Evolutionary conservation across 2,113 vertebrate species (phyloP).

Genomic region (Dermatemys mawii): DNA sequence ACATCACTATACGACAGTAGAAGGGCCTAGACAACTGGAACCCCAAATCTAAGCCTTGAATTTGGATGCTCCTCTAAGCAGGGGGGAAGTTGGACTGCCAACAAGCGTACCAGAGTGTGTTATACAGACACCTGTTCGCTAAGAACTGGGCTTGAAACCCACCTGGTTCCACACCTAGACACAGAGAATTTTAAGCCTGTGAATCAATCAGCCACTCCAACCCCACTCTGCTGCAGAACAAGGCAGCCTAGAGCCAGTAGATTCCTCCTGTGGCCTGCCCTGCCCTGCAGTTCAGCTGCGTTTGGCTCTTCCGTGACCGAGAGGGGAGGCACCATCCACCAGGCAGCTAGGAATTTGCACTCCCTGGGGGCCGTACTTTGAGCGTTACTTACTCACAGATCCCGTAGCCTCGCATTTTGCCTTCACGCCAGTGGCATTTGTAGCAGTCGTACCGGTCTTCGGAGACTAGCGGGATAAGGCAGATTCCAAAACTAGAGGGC

Average conservation of each 20-base stretch:
- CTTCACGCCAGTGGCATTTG: constrained; percentile 83
- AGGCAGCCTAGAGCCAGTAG: background rate
- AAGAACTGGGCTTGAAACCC: background rate
- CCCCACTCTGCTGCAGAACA: background rate
- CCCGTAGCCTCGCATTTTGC: constrained; percentile 79
- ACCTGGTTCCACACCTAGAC: background rate
- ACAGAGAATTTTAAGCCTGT: background rate
- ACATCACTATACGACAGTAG: fast-evolving
- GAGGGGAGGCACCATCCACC: fast-evolving
- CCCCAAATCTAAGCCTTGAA: background rate
- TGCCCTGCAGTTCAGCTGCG: background rate
- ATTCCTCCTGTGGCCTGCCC: fast-evolving
- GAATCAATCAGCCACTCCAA: background rate
- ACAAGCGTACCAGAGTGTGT: background rate
- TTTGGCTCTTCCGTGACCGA: background rate
- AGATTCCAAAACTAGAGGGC: constrained; percentile 79
- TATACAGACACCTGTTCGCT: background rate
- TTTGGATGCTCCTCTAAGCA: background rate
- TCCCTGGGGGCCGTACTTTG: fast-evolving
- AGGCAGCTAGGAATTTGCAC: fast-evolving
- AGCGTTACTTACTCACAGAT: constrained; percentile 84
- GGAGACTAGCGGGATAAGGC: constrained; percentile 66
- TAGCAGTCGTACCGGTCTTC: constrained; percentile 82
- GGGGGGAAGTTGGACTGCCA: background rate
- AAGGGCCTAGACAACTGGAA: background rate